phyloP scores from a whole-genome alignment of 1,140 invertebrate genomes.

The Heterodera schachtii region DNA sequence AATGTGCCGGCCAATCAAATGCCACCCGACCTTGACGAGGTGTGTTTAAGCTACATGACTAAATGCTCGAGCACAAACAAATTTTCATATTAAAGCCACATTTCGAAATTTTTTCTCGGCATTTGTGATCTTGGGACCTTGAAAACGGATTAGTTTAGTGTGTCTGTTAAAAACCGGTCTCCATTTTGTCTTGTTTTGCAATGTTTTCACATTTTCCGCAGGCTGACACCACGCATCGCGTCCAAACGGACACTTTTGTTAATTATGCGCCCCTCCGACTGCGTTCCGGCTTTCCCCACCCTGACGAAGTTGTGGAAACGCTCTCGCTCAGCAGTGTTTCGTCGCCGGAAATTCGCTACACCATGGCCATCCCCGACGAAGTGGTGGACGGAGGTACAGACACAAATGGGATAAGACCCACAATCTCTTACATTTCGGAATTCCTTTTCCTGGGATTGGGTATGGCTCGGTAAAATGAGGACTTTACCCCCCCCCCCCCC shows the following conservation, averaged over 20 bases:
- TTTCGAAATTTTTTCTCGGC: not conserved
- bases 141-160: too few relatives aligned
- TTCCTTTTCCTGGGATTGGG: not conserved
- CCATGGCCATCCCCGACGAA: constrained; percentile 80
- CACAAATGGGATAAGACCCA: not conserved
- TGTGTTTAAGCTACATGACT: not conserved
- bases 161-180: not conserved
- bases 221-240: constrained; percentile 37
- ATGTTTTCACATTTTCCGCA: constrained; percentile 34
- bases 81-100: too few relatives aligned
- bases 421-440: too few relatives aligned
- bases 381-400: constrained; percentile 77
- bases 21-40: constrained; percentile 16
- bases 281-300: constrained; percentile 90
- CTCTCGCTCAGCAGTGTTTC: constrained; percentile 93
- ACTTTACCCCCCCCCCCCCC: too few relatives aligned
- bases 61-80: too few relatives aligned
- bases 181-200: not conserved
- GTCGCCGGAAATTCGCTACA: constrained; percentile 90
- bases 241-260: constrained; percentile 55
- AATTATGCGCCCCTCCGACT: constrained; percentile 97
- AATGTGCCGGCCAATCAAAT: not conserved
- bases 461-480: not conserved
- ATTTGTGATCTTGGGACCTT: too few relatives aligned
- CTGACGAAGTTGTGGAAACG: constrained; percentile 98